phyloP scores from a whole-genome alignment of 2,888 invertebrate genomes.

The Euproctis similis region DNA sequence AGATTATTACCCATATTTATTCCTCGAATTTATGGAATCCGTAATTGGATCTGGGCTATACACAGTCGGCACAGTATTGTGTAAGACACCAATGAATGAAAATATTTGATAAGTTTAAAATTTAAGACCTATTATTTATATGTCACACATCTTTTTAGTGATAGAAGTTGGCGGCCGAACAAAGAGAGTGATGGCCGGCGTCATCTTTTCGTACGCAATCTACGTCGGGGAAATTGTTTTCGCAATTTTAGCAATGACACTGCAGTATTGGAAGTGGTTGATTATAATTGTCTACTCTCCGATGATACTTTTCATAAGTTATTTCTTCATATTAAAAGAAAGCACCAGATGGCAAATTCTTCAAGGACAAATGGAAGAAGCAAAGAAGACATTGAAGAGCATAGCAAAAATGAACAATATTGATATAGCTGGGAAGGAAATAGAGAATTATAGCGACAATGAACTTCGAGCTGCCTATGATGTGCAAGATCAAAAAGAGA shows the following conservation, averaged over 20 bases:
- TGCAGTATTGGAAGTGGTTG: slow-evolving; percentile 52
- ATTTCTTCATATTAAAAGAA: slow-evolving; percentile 40
- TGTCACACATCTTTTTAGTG: slow-evolving; percentile 47
- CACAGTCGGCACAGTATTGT: slow-evolving; percentile 49
- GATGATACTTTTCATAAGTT: slow-evolving; percentile 38
- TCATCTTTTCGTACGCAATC: slow-evolving; percentile 51
- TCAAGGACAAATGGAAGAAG: slow-evolving; percentile 41
- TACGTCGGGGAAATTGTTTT: slow-evolving; percentile 53
- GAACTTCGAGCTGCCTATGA: slow-evolving; percentile 43
- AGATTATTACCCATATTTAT: slow-evolving; percentile 43
- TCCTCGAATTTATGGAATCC: slow-evolving; percentile 52
- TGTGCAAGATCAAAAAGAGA: slow-evolving; percentile 41
- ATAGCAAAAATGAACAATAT: slow-evolving; percentile 43
- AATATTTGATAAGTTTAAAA: too few species aligned
- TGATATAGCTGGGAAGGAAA: slow-evolving; percentile 34
- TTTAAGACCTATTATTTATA: too few species aligned
- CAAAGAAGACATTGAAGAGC: slow-evolving; percentile 39
- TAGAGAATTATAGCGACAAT: slow-evolving; percentile 36
- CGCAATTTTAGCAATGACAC: slow-evolving; percentile 46
- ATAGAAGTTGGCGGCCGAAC: slow-evolving; percentile 55
- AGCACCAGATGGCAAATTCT: slow-evolving; percentile 57
- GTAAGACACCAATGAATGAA: too few species aligned
- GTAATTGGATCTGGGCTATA: slow-evolving; percentile 52
- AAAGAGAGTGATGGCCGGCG: slow-evolving; percentile 50
- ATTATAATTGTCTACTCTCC: slow-evolving; percentile 45